Base-by-base conservation (phyloP, 1,140 invertebrate species). In the Cherax quadricarinatus region DNA sequence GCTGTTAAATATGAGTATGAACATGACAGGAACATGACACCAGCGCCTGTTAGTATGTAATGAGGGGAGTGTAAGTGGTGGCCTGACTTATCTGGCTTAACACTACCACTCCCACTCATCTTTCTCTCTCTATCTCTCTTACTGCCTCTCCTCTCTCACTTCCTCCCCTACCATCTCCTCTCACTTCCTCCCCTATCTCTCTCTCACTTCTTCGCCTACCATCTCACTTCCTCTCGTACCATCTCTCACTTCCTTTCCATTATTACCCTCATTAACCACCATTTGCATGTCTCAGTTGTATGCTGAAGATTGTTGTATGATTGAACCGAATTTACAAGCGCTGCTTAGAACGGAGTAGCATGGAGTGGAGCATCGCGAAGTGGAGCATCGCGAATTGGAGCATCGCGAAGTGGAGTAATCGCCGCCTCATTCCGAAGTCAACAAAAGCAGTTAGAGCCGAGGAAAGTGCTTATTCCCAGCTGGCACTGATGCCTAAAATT, bases 401-500 rank as follows among this genome's bases (percentile, higher is more conserved):
- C 24, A 21, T 41, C 41, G 30, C 30, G 30, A 41, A 41, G 30
- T 41, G 30, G 30, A 41, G 30, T 41, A 41, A 75, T 75, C 70
- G 30, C 30, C 30, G 30, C 70, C 30, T 7, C 24, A 30, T 75
- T 75, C 30, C 24, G n/a, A 75, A 30, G n/a, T 75, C 62, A 48
- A 88, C 75, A 88, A 88, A 88, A 53, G 60, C 78, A 81, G 78
- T 80, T 81, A 60, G 4, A 62, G 41, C 48, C 49, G 87, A 88
- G 79, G 21, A 79, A 78, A 86, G 66, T 41, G 62, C 53, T 88
- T 79, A 88, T 88, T 60, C 87, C 87, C 87, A 88, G 87, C 87
- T 88, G 87, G 87, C 87, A 88, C 66, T 79, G 87, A 88, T 88
- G 87, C 87, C 87, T 88, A 88, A 88, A 88, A 88, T 88, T 88